Evolutionary conservation across 2,797 vertebrate species (phyloP), one percentile per base, ranked within the genome.

Genomic region (Monodelphis domestica): DNA sequence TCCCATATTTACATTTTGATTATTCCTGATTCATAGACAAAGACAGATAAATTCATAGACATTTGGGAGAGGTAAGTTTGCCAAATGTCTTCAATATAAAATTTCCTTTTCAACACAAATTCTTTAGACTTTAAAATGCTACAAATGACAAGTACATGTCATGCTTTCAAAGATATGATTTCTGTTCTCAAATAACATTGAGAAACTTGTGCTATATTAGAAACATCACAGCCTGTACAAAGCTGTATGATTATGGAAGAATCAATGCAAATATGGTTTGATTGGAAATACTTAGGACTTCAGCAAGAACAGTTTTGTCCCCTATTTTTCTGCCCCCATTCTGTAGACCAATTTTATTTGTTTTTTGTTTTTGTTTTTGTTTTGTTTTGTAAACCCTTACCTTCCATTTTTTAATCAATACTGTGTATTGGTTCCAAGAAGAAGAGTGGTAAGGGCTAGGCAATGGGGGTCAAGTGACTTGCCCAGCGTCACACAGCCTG

Each of bases 141-240:
- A 84, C 21, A 84, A 84, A 84, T 84, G 38, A 84, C 70, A 84
- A 84, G 24, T 84, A 26, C 70, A 84, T 50, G 38, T 84, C 70
- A 84, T 50, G 70, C 84, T 84, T 50, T 84, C 38, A 53, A 93
- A 91, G 7, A 53, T 30, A 57, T 38, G 50, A 33, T 38, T 91
- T 15, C 24, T 90, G 2, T 12, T 53, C 38, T 84, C 9, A 21
- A 56, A 21, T 1, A 89, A 4, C 0, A 70, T 90, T 89, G 38
- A 96, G 93, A 91, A 91, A 88, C 63, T 84, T 91, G 88, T 56
- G 12, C 59, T 91, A 1, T n/a, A 52, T 94, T 55, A 92, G 92
- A 89, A 84, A 12, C 38, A 90, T 11, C n/a, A 51, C 3, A 59
- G 91, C 11, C 1, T 55, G 7, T 51, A 87, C 89, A 63, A 91